Evolutionary conservation across 2,113 vertebrate genomes (phyloP), one percentile per base, ranked within the genome.

Genomic region (Lepidothrix coronata): DNA sequence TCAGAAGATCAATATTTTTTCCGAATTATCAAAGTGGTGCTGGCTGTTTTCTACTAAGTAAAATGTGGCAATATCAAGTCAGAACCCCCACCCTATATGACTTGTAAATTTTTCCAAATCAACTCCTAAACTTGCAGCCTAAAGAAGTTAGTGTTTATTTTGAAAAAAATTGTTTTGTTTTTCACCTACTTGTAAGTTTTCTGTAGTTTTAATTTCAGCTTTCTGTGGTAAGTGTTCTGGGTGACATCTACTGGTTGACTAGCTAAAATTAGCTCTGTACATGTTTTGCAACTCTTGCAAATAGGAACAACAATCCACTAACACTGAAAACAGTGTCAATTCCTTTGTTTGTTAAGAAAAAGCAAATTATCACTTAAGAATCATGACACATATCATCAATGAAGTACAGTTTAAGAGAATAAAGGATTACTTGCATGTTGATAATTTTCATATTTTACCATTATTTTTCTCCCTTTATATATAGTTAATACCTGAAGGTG

Each of bases 211-310:
- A 37, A 74, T 63, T 75, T 72, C 58, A 63, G 28, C 43, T 82
- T 65, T 72, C 77, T 44, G 12, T 49, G 33, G 13, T 57, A 71
- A 86, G 58, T 58, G 71, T 49, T 89, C 43, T 55, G 74, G 77
- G 89, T 85, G 95, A 96, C 95, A 93, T 85, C 95, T 97, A 31
- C 91, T 66, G 94, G 94, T 14, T 72, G 81, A 76, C 19, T 52
- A 43, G 12, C 46, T 37, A 44, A 87, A 81, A 62, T 31, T 37
- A 59, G 52, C 31, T 51, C 28, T 13, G 20, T 31, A 37, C 46
- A 46, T 33, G 10, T 44, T 73, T 67, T 49, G 27, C 5, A 78
- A 49, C 20, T 27, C 48, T 59, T 74, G 59, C 55, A 71, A 70
- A 46, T 1, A 54, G 18, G 22, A 63, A 37, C 52, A 84, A 58